Percentiles rank a stretch among this genome's conserved stretches.
Evolutionary conservation across 2,113 vertebrate species (phyloP).

Genomic region (Mobula birostris): DNA sequence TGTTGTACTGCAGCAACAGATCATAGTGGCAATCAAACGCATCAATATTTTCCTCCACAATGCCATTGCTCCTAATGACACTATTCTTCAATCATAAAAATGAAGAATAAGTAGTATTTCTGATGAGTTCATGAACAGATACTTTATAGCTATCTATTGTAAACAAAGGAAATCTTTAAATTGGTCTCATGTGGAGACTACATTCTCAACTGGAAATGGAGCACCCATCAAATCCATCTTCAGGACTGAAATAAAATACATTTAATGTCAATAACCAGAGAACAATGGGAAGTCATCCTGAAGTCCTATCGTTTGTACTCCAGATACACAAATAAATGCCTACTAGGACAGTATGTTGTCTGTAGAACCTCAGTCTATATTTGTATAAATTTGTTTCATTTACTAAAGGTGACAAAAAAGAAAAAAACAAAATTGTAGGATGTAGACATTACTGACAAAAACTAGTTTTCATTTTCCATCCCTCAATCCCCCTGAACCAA

Average conservation of each 20-base stretch:
- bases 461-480: too few relatives aligned
- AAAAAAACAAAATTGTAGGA: too few relatives aligned
- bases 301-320: background rate
- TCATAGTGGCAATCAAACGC: background rate
- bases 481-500: too few relatives aligned
- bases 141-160: background rate
- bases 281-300: background rate
- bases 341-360: background rate
- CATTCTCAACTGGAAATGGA: background rate
- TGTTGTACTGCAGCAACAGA: background rate
- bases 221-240: background rate
- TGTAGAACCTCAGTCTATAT: background rate
- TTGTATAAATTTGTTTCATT: background rate
- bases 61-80: background rate
- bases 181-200: background rate
- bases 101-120: background rate
- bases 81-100: background rate
- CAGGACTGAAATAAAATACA: background rate
- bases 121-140: background rate
- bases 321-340: background rate
- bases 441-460: too few relatives aligned
- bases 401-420: background rate
- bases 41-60: background rate
- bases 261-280: background rate
- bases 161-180: background rate